phyloP scores from a whole-genome alignment of 2,888 invertebrate species.

The Lumbricus terrestris region DNA sequence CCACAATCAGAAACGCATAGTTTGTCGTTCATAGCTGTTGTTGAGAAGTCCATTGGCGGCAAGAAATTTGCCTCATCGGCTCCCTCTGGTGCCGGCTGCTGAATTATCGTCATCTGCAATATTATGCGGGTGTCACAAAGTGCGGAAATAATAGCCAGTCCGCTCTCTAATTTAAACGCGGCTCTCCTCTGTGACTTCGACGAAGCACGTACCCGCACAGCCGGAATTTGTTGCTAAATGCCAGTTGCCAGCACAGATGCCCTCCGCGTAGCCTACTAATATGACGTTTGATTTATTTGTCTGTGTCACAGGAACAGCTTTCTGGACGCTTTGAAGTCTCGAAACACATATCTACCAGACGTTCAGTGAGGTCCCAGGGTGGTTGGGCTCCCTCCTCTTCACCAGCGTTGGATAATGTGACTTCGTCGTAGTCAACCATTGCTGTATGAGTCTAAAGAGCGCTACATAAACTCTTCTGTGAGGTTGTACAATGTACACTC shows the following conservation, averaged over 20 bases:
- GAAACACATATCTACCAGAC: neutral
- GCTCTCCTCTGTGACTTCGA: neutral
- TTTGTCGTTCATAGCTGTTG: neutral
- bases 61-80: neutral
- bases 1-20: neutral
- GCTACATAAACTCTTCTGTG: neutral
- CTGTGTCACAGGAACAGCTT: neutral
- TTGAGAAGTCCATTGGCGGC: neutral
- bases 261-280: neutral
- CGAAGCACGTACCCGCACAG: too few relatives aligned
- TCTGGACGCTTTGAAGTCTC: neutral
- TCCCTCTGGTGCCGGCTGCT: neutral
- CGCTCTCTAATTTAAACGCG: neutral
- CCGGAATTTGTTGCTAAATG: neutral
- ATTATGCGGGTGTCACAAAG: constrained; percentile 3
- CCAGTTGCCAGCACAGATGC: neutral
- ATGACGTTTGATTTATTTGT: neutral
- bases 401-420: neutral
- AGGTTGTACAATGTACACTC: neutral
- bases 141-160: neutral
- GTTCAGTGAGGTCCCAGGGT: neutral
- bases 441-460: neutral
- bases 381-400: neutral
- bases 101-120: constrained; percentile 3
- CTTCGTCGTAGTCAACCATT: neutral